A percentile compares a stretch with the other conserved stretches of the same genome.
Conservation (phyloP, 1,140 invertebrate genomes). For the Pseudoatta argentina region DNA sequence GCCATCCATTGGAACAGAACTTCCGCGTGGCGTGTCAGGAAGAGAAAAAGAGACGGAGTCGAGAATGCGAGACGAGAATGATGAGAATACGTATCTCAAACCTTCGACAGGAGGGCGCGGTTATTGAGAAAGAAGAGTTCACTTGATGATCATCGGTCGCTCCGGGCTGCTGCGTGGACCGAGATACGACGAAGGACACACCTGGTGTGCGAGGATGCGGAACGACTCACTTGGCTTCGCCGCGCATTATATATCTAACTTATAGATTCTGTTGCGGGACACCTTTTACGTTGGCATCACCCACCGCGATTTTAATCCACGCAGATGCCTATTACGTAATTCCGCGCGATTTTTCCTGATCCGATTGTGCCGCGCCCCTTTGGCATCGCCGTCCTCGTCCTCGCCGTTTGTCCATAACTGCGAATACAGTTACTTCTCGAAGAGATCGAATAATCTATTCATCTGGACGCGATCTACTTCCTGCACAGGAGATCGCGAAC, state of each 20-base stretch:
- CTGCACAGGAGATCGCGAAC: background rate
- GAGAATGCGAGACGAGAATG: background rate
- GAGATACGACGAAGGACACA: slow-evolving; percentile 79
- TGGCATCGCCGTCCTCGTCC: slow-evolving; percentile 42
- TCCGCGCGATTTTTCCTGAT: slow-evolving; percentile 45
- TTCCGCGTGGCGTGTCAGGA: background rate
- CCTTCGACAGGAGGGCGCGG: slow-evolving; percentile 32
- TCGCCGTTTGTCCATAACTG: slow-evolving; percentile 49
- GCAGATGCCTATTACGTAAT: slow-evolving; percentile 58
- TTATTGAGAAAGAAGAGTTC: slow-evolving; percentile 68
- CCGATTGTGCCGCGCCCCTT: slow-evolving; percentile 61
- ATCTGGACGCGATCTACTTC: slow-evolving; percentile 42
- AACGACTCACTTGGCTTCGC: slow-evolving; percentile 81
- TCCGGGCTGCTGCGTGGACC: slow-evolving; percentile 56
- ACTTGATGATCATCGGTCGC: slow-evolving; percentile 68
- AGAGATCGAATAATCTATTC: slow-evolving; percentile 52
- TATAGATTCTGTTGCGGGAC: slow-evolving; percentile 73
- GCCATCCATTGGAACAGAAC: background rate
- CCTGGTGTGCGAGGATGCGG: slow-evolving; percentile 85
- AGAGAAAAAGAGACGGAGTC: background rate
- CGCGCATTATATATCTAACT: slow-evolving; percentile 74
- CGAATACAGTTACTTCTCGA: slow-evolving; percentile 61
- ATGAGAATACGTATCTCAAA: background rate
- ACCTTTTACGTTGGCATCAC: slow-evolving; percentile 72
- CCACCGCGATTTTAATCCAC: slow-evolving; percentile 74